A percentile compares a stretch with the other conserved stretches of the same genome.
These are phyloP conservation scores for Pristionchus entomophagus DNA, from an alignment of 2,888 invertebrate species.

Conservation along the genomic window DNA sequence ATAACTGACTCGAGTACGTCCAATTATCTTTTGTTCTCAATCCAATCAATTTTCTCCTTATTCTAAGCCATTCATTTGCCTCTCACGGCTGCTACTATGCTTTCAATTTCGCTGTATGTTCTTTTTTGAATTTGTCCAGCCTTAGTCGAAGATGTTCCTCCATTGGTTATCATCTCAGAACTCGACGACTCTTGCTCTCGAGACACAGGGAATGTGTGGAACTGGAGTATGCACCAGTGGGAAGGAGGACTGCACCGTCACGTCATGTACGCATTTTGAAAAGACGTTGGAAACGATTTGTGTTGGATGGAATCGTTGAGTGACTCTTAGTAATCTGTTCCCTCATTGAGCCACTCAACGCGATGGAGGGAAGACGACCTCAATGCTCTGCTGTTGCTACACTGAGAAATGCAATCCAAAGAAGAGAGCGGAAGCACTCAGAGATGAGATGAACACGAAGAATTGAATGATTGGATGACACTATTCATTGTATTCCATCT, in stretches of 20 bases:
- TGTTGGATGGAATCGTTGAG: too few relatives aligned
- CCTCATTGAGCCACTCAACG: not conserved
- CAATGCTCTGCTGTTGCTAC: conserved; percentile 20
- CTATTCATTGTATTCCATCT: not conserved
- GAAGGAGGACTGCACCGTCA: not conserved
- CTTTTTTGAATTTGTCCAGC: not conserved
- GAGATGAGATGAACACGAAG: not conserved
- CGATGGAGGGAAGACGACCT: not conserved
- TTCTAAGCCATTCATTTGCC: not conserved
- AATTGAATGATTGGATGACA: not conserved
- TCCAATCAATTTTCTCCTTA: not conserved
- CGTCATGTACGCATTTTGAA: too few relatives aligned
- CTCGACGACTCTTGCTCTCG: not conserved
- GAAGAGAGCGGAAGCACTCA: not conserved
- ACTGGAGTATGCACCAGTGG: not conserved
- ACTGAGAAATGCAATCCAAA: conserved; percentile 7
- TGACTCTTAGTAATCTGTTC: too few relatives aligned
- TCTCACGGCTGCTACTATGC: conserved; percentile 17
- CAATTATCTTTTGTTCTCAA: not conserved
- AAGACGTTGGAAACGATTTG: too few relatives aligned
- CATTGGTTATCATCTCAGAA: not conserved
- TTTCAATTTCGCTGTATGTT: not conserved
- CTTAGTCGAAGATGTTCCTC: not conserved
- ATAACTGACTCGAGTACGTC: not conserved
- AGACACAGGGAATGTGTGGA: not conserved